Evolutionary conservation across 2,888 invertebrate species (phyloP).

Genomic region (Pasiphila rectangulata): DNA sequence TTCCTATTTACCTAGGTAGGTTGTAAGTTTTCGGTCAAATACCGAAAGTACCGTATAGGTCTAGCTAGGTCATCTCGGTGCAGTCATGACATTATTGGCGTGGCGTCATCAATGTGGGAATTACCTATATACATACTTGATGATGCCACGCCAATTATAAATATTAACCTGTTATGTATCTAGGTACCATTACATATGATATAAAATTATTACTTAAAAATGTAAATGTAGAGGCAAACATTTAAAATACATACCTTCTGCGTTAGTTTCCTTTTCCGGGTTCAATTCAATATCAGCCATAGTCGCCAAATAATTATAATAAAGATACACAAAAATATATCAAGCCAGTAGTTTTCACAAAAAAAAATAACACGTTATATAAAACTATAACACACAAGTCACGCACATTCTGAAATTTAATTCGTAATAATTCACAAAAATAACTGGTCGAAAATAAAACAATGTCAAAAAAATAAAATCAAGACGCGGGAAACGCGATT

Average conservation of each 20-base stretch:
- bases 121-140: no score
- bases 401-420: not conserved
- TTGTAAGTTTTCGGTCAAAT: no score
- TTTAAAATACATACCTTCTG: slow-evolving; percentile 26
- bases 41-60: no score
- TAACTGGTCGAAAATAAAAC: not conserved
- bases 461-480: slow-evolving; percentile 19
- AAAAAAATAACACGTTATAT: not conserved
- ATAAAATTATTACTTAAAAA: no score
- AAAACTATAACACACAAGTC: not conserved
- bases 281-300: slow-evolving; percentile 49
- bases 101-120: no score
- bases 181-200: no score
- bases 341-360: not conserved
- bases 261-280: slow-evolving; percentile 33
- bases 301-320: slow-evolving; percentile 31
- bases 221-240: not conserved
- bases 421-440: not conserved
- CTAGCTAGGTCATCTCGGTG: no score
- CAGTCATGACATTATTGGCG: no score
- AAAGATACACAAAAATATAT: slow-evolving; percentile 23
- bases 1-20: no score
- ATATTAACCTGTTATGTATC: no score
- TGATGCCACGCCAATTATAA: no score
- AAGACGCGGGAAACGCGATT: slow-evolving; percentile 23